Evolutionary conservation across 2,888 invertebrate species (phyloP).

Genomic region (Incurvaria masculella): DNA sequence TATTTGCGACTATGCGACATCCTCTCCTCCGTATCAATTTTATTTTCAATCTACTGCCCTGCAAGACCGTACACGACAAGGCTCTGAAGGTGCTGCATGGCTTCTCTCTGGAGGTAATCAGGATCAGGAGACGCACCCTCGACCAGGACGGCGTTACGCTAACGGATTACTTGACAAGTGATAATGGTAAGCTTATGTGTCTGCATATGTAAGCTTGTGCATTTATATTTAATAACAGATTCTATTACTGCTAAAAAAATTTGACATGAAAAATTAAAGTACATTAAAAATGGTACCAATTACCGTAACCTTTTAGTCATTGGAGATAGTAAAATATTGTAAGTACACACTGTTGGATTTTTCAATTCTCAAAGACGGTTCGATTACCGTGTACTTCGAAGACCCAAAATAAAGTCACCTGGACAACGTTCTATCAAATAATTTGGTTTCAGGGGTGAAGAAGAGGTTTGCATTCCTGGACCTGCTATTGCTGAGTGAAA

Average conservation of each 20-base stretch:
- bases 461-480: constrained; percentile 67
- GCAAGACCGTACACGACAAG: constrained; percentile 55
- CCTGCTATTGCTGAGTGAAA: constrained; percentile 58
- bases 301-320: too few relatives aligned
- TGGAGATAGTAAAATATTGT: too few relatives aligned
- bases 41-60: constrained; percentile 47
- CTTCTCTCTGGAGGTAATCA: constrained; percentile 43
- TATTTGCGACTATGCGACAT: constrained; percentile 32
- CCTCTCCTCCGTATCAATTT: constrained; percentile 28
- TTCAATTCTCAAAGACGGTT: too few relatives aligned
- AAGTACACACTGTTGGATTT: too few relatives aligned
- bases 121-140: constrained; percentile 32
- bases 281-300: too few relatives aligned
- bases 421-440: too few relatives aligned
- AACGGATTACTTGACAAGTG: constrained; percentile 19
- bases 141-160: constrained; percentile 24
- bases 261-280: too few relatives aligned
- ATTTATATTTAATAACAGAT: too few relatives aligned
- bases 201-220: too few relatives aligned
- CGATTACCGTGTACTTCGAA: too few relatives aligned
- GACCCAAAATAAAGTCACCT: too few relatives aligned
- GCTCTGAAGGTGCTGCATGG: constrained; percentile 41
- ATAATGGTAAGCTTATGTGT: constrained; percentile 26
- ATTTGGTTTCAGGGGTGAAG: constrained; percentile 44
- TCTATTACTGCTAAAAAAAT: too few relatives aligned